Base-by-base conservation (phyloP, 2,888 invertebrate genomes). In the Calliphora vomitoria region DNA sequence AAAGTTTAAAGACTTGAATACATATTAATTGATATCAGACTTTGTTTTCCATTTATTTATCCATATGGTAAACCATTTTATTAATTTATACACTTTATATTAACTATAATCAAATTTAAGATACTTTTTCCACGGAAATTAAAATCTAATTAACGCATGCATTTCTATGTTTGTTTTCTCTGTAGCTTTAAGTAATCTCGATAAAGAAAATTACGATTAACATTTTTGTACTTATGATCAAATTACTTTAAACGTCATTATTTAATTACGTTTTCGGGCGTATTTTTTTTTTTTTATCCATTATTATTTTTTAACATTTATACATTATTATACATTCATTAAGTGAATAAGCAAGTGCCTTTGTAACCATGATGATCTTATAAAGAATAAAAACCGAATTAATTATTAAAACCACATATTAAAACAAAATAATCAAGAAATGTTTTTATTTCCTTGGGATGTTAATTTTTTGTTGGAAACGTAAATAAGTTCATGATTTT, bases 1-100 rank as follows among this genome's bases (percentile, higher is more conserved):
- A 90, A 84, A 88, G 87, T 64, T 88, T 88, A 69, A 90, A 90
- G 85, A 83, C 85, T 85, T 87, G 74, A 85, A 44, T 18, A 11
- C 58, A 38, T 64, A 82, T 44, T 18, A 38, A 41, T 60, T 31
- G 60, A n/a, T 72, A 64, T 58, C 35, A 66, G 11, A 68, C 66
- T 13, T 38, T 38, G 38, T 60, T 20, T 4, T 50, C n/a, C 31
- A 44, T 62, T 69, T 44, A 44, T 44, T 44, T 44, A 44, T 13
- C 13, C 10, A 18, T 13, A 35, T 18, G 68, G 5, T 10, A 8
- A 15, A 66, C 4, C 15, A 66, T 47, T n/a, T 25, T 25, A 38
- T 25, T 60, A 15, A 50, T 64, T 69, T 55, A 69, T 38, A 62
- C 69, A 69, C 38, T n/a, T 15, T 38, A 31, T 35, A 47, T 53